Conservation (phyloP, 2,888 invertebrate species). For the Caenorhabditis drosophilae region DNA sequence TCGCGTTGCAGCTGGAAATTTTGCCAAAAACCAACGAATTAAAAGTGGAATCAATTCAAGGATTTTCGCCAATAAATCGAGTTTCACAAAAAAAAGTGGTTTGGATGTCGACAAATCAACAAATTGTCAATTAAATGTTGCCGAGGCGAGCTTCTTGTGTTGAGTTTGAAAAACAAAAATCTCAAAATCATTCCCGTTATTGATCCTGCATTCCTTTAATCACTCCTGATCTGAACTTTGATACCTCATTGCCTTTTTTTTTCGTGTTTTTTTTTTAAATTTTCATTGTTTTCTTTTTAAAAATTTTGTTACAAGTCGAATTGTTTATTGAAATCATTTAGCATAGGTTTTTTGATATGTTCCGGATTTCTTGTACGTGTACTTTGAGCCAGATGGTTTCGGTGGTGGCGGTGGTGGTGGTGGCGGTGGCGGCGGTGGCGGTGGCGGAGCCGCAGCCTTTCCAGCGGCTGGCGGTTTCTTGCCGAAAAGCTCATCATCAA, state of each 20-base stretch:
- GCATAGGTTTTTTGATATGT: constrained; percentile 32
- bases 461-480: constrained; percentile 29
- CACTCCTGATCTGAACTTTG: too few species aligned
- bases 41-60: background rate
- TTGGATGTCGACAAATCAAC: too few species aligned
- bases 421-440: constrained; percentile 10
- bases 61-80: background rate
- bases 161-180: too few species aligned
- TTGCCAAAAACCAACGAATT: background rate
- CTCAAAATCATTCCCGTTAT: too few species aligned
- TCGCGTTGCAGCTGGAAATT: constrained; percentile 2
- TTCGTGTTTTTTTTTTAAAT: too few species aligned
- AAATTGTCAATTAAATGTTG: too few species aligned
- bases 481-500: constrained; percentile 42
- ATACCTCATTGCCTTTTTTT: too few species aligned
- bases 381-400: constrained; percentile 12
- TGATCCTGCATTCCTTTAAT: too few species aligned
- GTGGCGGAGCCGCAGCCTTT: constrained; percentile 6
- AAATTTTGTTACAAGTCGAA: too few species aligned
- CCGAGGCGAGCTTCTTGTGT: too few species aligned
- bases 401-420: constrained; percentile 11
- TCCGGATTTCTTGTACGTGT: constrained; percentile 29
- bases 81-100: constrained; percentile 6
- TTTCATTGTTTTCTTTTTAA: too few species aligned
- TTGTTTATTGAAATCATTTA: too few species aligned